Conservation (phyloP, 2,113 vertebrate genomes). For the Glaucomys volans region DNA sequence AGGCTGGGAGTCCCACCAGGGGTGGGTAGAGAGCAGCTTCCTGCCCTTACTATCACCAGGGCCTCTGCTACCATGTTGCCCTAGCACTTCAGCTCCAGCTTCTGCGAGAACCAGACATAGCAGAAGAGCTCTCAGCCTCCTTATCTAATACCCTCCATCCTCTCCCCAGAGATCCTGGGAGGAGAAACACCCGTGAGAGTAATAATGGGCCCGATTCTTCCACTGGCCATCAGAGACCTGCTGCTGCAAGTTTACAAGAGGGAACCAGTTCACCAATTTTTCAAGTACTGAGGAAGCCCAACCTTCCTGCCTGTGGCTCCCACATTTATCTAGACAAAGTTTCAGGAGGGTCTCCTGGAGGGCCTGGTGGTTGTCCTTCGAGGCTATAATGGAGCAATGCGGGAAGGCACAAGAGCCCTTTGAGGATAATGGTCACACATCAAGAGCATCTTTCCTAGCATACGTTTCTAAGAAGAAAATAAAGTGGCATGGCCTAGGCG, state of each 20-base stretch:
- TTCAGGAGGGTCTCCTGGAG: neutral
- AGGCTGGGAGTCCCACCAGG: too few relatives aligned
- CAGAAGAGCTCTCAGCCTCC: neutral
- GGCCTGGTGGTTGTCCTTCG: neutral
- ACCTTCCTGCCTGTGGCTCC: neutral
- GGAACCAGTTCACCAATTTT: conserved; percentile 33
- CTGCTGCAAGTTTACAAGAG: neutral
- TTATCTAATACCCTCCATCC: neutral
- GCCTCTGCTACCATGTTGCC: neutral
- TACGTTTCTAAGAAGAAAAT: conserved; percentile 69
- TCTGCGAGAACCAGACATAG: neutral
- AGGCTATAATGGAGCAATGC: neutral
- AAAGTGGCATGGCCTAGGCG: neutral
- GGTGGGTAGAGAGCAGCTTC: neutral
- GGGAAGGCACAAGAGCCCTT: neutral
- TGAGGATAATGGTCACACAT: conserved; percentile 31
- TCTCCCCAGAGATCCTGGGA: neutral
- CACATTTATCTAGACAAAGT: neutral
- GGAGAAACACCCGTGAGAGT: neutral
- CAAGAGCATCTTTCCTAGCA: conserved; percentile 32
- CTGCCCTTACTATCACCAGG: neutral
- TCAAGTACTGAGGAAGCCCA: conserved; percentile 18
- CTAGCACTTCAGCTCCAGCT: neutral
- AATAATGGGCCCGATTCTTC: neutral
- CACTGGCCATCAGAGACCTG: neutral